phyloP scores from a whole-genome alignment of 2,888 invertebrate genomes.

The Sminthurides aquaticus region DNA sequence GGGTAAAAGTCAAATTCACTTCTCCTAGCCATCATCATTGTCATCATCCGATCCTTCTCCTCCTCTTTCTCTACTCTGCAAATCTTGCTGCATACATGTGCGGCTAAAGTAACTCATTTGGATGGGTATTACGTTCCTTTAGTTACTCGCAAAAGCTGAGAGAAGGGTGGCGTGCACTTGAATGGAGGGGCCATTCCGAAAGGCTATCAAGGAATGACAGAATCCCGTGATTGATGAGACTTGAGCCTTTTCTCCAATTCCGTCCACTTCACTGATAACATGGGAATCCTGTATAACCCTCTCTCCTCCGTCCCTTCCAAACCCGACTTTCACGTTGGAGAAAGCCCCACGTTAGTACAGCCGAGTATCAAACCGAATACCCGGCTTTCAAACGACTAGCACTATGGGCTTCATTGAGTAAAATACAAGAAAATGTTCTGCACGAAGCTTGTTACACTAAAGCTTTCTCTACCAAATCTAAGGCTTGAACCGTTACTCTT shows the following conservation, averaged over 20 bases:
- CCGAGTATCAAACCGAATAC: no score
- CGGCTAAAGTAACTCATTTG: no score
- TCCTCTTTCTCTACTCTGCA: not conserved
- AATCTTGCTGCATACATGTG: not conserved
- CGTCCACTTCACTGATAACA: slow-evolving; percentile 31
- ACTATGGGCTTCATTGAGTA: no score
- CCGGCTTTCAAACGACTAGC: no score
- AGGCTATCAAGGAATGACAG: slow-evolving; percentile 36
- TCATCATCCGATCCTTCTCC: not conserved
- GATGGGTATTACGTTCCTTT: not conserved
- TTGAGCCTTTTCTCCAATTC: slow-evolving; percentile 30
- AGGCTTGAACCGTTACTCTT: no score
- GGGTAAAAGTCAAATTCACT: slow-evolving; percentile 1
- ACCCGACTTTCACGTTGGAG: no score
- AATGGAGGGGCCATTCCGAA: slow-evolving; percentile 32
- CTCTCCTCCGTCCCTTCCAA: not conserved
- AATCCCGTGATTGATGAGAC: slow-evolving; percentile 34
- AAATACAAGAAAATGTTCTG: no score
- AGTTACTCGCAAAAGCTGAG: not conserved
- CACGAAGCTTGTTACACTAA: no score
- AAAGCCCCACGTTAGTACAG: no score
- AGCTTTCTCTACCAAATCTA: no score
- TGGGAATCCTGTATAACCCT: slow-evolving; percentile 21
- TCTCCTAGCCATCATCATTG: not conserved
- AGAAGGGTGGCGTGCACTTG: slow-evolving; percentile 9